A percentile compares a stretch with the other conserved stretches of the same genome.
Conservation (phyloP, 1,140 invertebrate species). For the Brachionus rotundiformis region DNA sequence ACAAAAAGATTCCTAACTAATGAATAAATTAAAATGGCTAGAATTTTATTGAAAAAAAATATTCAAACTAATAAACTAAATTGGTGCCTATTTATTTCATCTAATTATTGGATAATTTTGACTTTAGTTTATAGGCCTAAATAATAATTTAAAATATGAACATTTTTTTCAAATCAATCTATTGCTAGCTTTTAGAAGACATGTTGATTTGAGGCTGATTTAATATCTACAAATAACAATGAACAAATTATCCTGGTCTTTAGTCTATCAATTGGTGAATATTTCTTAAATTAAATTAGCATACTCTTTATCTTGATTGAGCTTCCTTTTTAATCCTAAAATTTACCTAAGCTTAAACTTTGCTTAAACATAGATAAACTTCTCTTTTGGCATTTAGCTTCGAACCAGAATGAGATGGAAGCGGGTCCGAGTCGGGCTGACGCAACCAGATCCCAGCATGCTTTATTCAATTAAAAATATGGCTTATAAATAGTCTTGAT, state of each 20-base stretch:
- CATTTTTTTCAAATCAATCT: background rate
- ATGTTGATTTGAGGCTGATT: background rate
- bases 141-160: constrained; percentile 4
- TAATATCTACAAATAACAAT: background rate
- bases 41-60: background rate
- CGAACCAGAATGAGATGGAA: too few species aligned
- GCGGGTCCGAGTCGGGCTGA: too few species aligned
- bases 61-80: background rate
- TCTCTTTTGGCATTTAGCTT: too few species aligned
- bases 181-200: background rate
- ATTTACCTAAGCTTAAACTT: too few species aligned
- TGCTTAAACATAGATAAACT: too few species aligned
- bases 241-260: constrained; percentile 6
- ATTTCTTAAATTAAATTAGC: background rate
- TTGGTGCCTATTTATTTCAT: background rate
- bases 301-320: background rate
- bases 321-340: too few species aligned
- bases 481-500: background rate
- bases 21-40: too few species aligned
- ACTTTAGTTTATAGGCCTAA: background rate
- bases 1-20: too few species aligned
- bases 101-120: constrained; percentile 15
- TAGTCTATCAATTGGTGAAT: constrained; percentile 1
- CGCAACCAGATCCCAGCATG: too few species aligned
- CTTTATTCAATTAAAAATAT: too few species aligned